phyloP scores from a whole-genome alignment of 2,797 vertebrate genomes.

The Leuciscus waleckii region DNA sequence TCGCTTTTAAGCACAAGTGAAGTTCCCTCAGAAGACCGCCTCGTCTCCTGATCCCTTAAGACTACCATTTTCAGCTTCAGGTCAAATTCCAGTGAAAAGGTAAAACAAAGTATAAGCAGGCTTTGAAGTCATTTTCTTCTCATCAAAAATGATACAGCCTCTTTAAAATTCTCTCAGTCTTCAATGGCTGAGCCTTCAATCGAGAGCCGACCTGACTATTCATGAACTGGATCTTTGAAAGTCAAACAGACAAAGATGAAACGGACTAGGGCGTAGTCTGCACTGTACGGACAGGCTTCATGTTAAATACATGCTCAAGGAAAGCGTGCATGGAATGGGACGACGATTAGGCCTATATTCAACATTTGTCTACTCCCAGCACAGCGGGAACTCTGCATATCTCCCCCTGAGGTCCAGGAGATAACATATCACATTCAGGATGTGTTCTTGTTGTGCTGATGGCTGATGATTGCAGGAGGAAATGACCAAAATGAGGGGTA shows the following conservation, averaged over 20 bases:
- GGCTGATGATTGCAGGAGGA: conserved; percentile 58
- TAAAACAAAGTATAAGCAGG: conserved; percentile 19
- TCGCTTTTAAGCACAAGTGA: conserved; percentile 20
- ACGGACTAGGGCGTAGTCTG: conserved; percentile 11
- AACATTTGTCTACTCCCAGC: conserved; percentile 50
- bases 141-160: conserved; percentile 41
- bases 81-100: conserved; percentile 42
- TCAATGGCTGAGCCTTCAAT: conserved; percentile 28
- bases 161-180: conserved; percentile 50
- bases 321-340: conserved; percentile 17
- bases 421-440: conserved; percentile 62
- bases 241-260: conserved; percentile 39
- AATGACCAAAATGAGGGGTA: conserved; percentile 57
- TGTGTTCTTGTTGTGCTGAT: conserved; percentile 60
- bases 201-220: conserved; percentile 38
- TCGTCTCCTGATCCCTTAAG: conserved; percentile 35
- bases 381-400: conserved; percentile 42
- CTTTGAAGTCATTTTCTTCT: conserved; percentile 31
- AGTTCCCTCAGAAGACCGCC: conserved; percentile 18
- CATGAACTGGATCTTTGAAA: conserved; percentile 44
- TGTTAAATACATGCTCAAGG: conserved; percentile 44
- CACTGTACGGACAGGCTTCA: conserved; percentile 30
- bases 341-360: conserved; percentile 37
- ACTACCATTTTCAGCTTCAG: conserved; percentile 23
- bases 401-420: conserved; percentile 50